Base-by-base conservation (phyloP, 2,888 invertebrate species). In the Habrosyne pyritoides region DNA sequence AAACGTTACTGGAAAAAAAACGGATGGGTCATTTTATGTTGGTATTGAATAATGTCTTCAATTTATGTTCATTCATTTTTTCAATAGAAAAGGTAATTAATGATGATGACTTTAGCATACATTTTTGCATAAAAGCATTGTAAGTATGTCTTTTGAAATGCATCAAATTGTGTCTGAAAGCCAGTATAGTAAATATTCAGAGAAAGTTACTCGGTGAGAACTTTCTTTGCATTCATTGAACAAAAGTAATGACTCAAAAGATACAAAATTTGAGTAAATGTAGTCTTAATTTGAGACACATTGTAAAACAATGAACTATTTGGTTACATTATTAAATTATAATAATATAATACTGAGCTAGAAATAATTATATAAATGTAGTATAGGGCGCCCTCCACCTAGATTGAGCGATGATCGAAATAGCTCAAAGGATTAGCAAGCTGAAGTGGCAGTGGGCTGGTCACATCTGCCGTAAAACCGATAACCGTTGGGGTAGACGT, bases 121-220 rank as follows among this genome's bases (percentile, higher is more conserved):
- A 30, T 30, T 30, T 36, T 42, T 24, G 24, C 24, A 21, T 14
- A 49, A 26, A 24, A 8, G 26, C 8, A 2, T n/a, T n/a, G n/a
- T n/a, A 48, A 48, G 12, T 48, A 48, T 24, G 7, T 24, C 18
- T 26, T 7, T n/a, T 10, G 22, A 14, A 26, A 49, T 26, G 22
- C 48, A 49, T 49, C 26, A 42, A 18, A 42, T 49, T 49, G 48
- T 49, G 8, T 42, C 18, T 42, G 42, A 42, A 42, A 18, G 42
- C 18, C 48, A n/a, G 14, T 49, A 14, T 26, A 24, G 48, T 49
- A 49, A 49, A 49, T 28, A 28, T 8, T 42, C 28, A 21, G 50
- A 28, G 50, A 50, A 50, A 50, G 50, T 50, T 21, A 21, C 18
- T 49, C 10, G 18, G 28, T 50, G 50, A 28, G 50, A 50, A 28